Conservation (phyloP, 2,113 vertebrate species). For the Megaptera novaeangliae region DNA sequence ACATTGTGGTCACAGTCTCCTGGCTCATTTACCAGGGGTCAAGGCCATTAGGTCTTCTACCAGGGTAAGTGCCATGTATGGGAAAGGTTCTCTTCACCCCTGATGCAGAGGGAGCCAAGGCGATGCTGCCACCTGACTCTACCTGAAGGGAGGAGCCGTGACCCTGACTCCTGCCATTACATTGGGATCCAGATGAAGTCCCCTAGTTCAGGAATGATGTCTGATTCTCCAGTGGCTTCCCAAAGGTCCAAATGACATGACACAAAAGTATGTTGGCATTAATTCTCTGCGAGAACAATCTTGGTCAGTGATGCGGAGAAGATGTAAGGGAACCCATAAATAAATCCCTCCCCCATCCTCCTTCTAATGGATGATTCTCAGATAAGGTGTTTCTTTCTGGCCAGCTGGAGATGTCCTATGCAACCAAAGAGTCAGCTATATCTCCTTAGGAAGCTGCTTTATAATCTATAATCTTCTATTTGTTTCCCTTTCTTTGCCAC, state of each 20-base stretch:
- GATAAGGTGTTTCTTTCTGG: not conserved
- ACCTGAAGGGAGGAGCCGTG: accelerated
- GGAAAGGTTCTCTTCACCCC: not conserved
- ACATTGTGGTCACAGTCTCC: accelerated
- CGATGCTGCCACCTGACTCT: accelerated
- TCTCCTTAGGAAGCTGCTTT: not conserved
- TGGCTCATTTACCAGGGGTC: not conserved
- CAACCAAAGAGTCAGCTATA: not conserved
- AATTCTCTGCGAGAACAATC: too few species aligned
- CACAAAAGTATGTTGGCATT: too few species aligned
- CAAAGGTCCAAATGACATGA: not conserved
- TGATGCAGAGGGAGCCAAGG: not conserved
- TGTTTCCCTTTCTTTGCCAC: not conserved
- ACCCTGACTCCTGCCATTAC: not conserved
- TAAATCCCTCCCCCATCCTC: not conserved
- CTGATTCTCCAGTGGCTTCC: not conserved
- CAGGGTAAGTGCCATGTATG: accelerated
- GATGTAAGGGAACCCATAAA: not conserved
- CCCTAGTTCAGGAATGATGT: not conserved
- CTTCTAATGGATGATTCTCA: not conserved
- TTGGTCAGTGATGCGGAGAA: not conserved
- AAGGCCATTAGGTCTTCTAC: not conserved
- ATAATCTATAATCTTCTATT: too few species aligned
- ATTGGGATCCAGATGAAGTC: not conserved
- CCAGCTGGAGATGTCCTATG: not conserved